Conservation (phyloP, 1,140 invertebrate genomes). For the Drosophila pachea region DNA sequence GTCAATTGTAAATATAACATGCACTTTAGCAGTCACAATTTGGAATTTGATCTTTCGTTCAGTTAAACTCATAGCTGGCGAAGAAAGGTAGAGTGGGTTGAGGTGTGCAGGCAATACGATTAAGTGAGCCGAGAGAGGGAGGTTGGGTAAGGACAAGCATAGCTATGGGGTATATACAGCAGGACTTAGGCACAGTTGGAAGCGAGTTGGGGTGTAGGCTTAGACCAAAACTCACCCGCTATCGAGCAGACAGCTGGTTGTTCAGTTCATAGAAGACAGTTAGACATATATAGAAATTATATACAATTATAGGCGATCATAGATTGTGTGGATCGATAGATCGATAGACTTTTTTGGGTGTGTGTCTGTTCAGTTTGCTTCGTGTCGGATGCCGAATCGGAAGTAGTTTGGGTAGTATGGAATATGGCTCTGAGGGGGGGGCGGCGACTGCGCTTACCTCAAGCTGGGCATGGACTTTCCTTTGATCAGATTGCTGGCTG, state of each 20-base stretch:
- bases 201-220: constrained; percentile 21
- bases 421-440: too few relatives aligned
- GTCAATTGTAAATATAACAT: constrained; percentile 5
- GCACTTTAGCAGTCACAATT: background rate
- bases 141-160: background rate
- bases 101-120: constrained; percentile 25
- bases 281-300: constrained; percentile 26
- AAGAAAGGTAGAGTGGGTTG: background rate
- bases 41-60: too few relatives aligned
- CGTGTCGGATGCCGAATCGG: constrained; percentile 44
- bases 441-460: constrained; percentile 82
- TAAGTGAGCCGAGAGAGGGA: constrained; percentile 7
- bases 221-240: constrained; percentile 78
- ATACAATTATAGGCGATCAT: constrained; percentile 1
- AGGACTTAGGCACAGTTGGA: constrained; percentile 27
- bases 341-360: constrained; percentile 33
- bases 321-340: constrained; percentile 1
- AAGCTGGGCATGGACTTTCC: constrained; percentile 97
- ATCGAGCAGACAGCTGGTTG: constrained; percentile 79
- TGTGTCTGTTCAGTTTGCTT: constrained; percentile 18
- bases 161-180: constrained; percentile 4
- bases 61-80: background rate
- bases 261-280: constrained; percentile 57
- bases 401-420: constrained; percentile 10
- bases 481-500: constrained; percentile 88